A percentile compares a stretch with the other conserved stretches of the same genome.
Evolutionary conservation across 2,797 vertebrate genomes (phyloP).

Genomic region (Sebastes aleutianus): DNA sequence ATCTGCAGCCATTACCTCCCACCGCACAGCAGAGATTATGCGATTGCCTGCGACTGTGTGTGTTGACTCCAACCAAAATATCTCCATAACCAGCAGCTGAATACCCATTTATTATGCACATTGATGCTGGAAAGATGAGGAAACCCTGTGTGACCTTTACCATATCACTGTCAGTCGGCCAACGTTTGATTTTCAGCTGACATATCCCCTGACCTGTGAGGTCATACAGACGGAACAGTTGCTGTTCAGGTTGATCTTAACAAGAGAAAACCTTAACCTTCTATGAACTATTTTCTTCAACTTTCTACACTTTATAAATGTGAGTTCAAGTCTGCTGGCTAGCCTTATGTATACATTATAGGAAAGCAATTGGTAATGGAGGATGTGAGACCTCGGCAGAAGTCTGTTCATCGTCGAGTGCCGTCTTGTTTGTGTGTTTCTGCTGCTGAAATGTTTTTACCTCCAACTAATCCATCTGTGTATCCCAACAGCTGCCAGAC

Average conservation of each 20-base stretch:
- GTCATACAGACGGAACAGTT: neutral
- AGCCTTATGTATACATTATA: neutral
- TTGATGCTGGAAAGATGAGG: neutral
- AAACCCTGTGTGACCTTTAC: neutral
- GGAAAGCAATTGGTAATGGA: neutral
- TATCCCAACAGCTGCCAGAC: slow-evolving; percentile 88
- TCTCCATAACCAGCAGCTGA: neutral
- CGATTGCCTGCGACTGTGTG: neutral
- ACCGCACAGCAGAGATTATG: neutral
- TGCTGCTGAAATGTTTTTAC: slow-evolving; percentile 2
- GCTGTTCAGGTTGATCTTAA: neutral
- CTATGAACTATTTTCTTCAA: neutral
- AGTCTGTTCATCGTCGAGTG: neutral
- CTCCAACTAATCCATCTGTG: neutral
- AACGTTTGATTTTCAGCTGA: neutral
- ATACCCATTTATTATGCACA: neutral
- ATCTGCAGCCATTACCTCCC: neutral
- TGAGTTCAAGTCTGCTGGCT: neutral
- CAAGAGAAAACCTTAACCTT: neutral
- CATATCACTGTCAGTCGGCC: rapidly evolving
- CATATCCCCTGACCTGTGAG: neutral
- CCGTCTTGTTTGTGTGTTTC: neutral
- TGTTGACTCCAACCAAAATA: neutral
- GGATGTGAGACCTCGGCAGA: neutral
- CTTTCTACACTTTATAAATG: neutral